phyloP scores from a whole-genome alignment of 2,888 invertebrate genomes.

The Candidula unifasciata region DNA sequence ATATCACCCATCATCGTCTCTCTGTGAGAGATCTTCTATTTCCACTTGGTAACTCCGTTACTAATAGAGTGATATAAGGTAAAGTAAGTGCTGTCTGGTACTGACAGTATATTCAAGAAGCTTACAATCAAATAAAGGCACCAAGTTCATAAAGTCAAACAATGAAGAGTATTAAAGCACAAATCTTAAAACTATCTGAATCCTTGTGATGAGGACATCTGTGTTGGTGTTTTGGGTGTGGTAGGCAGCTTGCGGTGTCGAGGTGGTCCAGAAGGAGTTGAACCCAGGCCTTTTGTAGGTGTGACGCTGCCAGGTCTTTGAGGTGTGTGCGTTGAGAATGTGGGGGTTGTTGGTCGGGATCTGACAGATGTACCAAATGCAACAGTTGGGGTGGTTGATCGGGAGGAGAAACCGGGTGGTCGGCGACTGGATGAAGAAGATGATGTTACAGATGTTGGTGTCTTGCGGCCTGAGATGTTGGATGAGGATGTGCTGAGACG shows the following conservation, averaged over 20 bases:
- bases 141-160: neutral
- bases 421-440: constrained; percentile 40
- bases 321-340: constrained; percentile 57
- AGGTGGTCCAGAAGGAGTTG: constrained; percentile 50
- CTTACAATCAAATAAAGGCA: neutral
- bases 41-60: too few relatives aligned
- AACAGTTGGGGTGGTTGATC: constrained; percentile 67
- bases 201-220: constrained; percentile 41
- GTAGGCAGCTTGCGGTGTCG: constrained; percentile 57
- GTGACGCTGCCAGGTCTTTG: constrained; percentile 57
- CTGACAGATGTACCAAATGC: constrained; percentile 58
- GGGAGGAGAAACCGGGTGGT: constrained; percentile 59
- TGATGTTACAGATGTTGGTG: constrained; percentile 55
- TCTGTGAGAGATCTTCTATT: too few relatives aligned
- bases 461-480: constrained; percentile 58
- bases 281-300: constrained; percentile 51
- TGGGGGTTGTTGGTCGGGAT: constrained; percentile 66
- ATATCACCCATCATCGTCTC: too few relatives aligned
- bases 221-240: constrained; percentile 58
- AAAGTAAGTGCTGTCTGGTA: too few relatives aligned
- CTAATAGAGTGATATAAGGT: too few relatives aligned
- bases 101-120: too few relatives aligned
- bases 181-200: constrained; percentile 39
- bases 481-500: constrained; percentile 70
- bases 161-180: neutral